Conservation (phyloP, 2,797 vertebrate genomes). For the Phataginus tricuspis region DNA sequence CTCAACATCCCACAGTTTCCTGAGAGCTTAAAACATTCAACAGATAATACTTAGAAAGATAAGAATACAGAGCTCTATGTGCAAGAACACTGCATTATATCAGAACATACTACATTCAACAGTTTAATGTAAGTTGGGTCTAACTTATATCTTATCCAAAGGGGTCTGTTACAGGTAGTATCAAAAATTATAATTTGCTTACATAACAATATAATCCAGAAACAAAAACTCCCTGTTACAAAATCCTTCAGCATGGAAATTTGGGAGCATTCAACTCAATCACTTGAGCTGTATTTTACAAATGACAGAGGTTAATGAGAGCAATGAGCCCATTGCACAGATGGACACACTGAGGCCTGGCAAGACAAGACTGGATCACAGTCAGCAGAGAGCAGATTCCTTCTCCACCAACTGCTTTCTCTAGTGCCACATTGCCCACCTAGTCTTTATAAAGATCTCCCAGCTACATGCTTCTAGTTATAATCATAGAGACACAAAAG, state of each 20-base stretch:
- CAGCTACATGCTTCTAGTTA: not conserved
- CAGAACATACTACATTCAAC: not conserved
- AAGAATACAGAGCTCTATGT: not conserved
- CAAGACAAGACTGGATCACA: not conserved
- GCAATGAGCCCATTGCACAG: not conserved
- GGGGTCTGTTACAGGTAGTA: not conserved
- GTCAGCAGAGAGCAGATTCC: not conserved
- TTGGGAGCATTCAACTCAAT: not conserved
- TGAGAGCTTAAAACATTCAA: not conserved
- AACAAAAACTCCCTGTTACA: not conserved
- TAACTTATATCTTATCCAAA: not conserved
- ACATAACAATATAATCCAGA: not conserved
- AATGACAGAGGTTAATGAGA: not conserved
- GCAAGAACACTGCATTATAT: not conserved
- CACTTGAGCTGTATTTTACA: not conserved
- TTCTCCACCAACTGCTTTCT: not conserved
- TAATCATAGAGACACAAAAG: not conserved
- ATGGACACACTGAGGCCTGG: not conserved
- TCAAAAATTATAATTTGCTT: not conserved
- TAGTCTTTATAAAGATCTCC: not conserved
- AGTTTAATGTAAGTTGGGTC: not conserved
- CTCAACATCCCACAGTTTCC: not conserved
- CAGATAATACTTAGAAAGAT: not conserved
- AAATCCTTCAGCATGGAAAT: not conserved
- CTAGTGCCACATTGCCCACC: not conserved